Base-by-base conservation (phyloP, 2,113 vertebrate species). In the Peucedramus taeniatus region DNA sequence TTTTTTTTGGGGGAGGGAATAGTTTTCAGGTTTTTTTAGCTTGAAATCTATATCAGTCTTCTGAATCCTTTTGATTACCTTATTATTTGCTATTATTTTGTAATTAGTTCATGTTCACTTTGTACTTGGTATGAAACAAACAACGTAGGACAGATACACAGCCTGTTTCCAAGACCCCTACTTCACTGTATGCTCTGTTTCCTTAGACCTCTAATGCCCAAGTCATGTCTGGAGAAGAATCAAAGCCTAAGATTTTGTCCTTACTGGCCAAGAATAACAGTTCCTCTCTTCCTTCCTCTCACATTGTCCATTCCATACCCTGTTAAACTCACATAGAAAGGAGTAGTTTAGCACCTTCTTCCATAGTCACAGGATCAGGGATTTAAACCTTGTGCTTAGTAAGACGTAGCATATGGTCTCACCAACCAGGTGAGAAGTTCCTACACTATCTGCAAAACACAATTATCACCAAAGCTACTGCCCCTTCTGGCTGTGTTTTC, bases 201-300 rank as follows among this genome's bases (percentile, higher is more conserved):
- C 35, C 37, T 44, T 57, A 53, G 74, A 87, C 85, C 35, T 76
- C 61, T 79, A 82, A 87, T 45, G 75, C 45, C 57, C 47, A 75
- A 56, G 23, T 90, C 74, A 71, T 68, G 33, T 35, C 61, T 87
- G 74, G 92, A 94, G 78, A 84, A 89, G 77, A 93, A 96, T 85
- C 85, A 97, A 94, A 95, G 92, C 61, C 53, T 19, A 56, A 60
- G 27, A 79, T 50, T 87, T 93, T 85, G 27, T 70, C 33, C 24
- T 85, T 72, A 63, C n/a, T 69, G 20, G 88, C 90, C 84, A 96
- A 88, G 53, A 95, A 72, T 45, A 96, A 94, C 61, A 90, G 31
- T 31, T 23, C 10, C 11, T 63, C 49, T 68, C 64, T 75, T 87
- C 72, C 53, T 83, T 82, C 57, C 53, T 82, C 54, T 83, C 63